A percentile compares a stretch with the other conserved stretches of the same genome.
Conservation (phyloP, 2,888 invertebrate genomes). For the Leptinotarsa tumamoca region DNA sequence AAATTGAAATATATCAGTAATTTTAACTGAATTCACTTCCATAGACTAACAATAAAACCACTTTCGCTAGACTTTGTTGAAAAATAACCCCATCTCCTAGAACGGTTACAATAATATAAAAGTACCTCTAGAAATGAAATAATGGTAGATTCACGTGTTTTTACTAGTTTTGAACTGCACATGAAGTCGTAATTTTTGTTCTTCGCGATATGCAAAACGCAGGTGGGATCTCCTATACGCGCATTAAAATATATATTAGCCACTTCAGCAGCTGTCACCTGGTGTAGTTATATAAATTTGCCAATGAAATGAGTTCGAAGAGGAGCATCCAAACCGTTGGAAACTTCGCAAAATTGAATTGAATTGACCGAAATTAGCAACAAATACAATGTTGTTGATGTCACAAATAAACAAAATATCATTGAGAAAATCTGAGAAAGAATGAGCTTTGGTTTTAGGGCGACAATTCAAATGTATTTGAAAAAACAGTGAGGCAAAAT, state of each 20-base stretch:
- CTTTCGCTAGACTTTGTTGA: too few relatives aligned
- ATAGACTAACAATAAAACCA: too few relatives aligned
- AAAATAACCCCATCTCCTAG: too few relatives aligned
- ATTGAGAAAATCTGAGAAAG: too few relatives aligned
- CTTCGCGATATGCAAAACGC: slow-evolving; percentile 9
- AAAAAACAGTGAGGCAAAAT: too few relatives aligned
- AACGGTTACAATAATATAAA: too few relatives aligned
- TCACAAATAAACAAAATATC: too few relatives aligned
- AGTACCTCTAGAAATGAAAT: not conserved
- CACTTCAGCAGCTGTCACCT: slow-evolving; percentile 6
- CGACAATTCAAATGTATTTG: too few relatives aligned
- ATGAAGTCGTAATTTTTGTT: not conserved
- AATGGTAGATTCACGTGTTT: not conserved
- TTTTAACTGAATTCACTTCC: too few relatives aligned
- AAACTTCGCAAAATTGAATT: not conserved
- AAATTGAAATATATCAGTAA: too few relatives aligned
- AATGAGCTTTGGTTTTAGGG: too few relatives aligned
- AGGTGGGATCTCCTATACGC: not conserved
- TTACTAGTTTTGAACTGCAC: not conserved
- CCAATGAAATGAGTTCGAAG: slow-evolving; percentile 1
- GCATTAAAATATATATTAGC: slow-evolving; percentile 10
- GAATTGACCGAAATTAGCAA: not conserved
- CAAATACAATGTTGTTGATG: not conserved
- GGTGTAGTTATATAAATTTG: slow-evolving; percentile 14
- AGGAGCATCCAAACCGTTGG: not conserved